Evolutionary conservation across 2,888 invertebrate species (phyloP).

Genomic region (Pachymerium ferrugineum): DNA sequence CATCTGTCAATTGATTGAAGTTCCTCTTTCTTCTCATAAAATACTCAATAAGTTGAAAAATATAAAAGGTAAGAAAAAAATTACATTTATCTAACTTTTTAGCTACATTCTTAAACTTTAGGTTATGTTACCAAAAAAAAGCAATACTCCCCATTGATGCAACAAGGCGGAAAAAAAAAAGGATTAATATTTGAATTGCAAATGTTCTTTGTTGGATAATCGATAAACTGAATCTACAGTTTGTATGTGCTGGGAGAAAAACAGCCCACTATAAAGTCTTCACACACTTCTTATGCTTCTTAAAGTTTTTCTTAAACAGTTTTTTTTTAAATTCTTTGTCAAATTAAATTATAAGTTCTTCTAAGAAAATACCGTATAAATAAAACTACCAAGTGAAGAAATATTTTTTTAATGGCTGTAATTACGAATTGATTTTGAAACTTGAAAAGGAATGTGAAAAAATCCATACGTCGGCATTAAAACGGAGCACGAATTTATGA

Average conservation of each 20-base stretch:
- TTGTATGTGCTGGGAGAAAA: too few species aligned
- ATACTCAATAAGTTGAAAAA: too few species aligned
- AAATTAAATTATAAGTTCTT: too few species aligned
- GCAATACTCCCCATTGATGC: too few species aligned
- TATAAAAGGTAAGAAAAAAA: not conserved
- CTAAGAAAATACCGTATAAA: too few species aligned
- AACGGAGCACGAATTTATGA: not conserved
- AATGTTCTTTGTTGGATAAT: not conserved
- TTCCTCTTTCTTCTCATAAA: not conserved
- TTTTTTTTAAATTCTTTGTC: not conserved
- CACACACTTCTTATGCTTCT: not conserved
- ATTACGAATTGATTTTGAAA: too few species aligned
- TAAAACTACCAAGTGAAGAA: too few species aligned
- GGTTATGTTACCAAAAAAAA: too few species aligned
- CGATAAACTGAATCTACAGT: not conserved
- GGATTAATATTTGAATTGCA: conserved; percentile 10
- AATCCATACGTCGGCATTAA: too few species aligned
- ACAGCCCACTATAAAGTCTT: not conserved
- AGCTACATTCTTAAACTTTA: not conserved
- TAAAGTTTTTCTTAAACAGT: not conserved
- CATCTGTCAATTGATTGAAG: conserved; percentile 6
- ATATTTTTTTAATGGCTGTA: too few species aligned
- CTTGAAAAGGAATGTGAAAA: too few species aligned
- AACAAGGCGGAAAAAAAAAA: not conserved
- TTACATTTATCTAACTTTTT: not conserved